phyloP scores from a whole-genome alignment of 2,113 vertebrate species.

The Naja naja region DNA sequence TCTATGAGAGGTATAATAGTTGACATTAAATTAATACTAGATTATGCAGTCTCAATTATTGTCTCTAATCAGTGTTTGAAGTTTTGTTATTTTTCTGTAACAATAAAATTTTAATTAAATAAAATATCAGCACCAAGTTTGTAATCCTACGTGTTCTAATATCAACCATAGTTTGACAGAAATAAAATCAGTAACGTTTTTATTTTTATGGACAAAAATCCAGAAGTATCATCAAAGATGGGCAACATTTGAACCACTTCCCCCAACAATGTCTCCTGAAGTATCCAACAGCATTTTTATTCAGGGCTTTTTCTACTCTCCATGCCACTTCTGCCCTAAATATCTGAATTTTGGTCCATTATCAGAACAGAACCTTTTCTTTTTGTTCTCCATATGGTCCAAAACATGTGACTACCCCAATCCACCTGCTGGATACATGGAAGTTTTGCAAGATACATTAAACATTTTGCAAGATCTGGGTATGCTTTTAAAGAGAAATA shows the following conservation, averaged over 20 bases:
- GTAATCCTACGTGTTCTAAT: background rate
- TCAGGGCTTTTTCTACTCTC: background rate
- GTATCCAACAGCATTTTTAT: background rate
- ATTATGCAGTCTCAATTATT: slow-evolving; percentile 55
- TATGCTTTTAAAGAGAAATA: background rate
- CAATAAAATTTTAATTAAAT: background rate
- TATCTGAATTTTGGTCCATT: background rate
- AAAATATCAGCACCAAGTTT: background rate
- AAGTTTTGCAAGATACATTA: background rate
- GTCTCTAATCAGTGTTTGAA: slow-evolving; percentile 48
- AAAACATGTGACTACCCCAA: background rate
- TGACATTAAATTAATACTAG: slow-evolving; percentile 66
- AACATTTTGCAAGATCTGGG: background rate
- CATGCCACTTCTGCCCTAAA: background rate
- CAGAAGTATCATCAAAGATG: background rate
- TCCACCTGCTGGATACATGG: background rate
- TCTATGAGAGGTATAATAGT: slow-evolving; percentile 69
- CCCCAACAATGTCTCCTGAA: background rate
- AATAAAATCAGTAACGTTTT: background rate
- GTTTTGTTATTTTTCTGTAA: slow-evolving; percentile 33
- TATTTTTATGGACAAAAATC: background rate
- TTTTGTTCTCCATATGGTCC: background rate
- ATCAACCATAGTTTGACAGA: background rate
- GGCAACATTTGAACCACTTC: background rate
- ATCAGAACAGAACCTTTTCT: background rate